Evolutionary conservation across 2,888 invertebrate species (phyloP), one percentile per base, ranked within the genome.

Genomic region (Mayetiola destructor): DNA sequence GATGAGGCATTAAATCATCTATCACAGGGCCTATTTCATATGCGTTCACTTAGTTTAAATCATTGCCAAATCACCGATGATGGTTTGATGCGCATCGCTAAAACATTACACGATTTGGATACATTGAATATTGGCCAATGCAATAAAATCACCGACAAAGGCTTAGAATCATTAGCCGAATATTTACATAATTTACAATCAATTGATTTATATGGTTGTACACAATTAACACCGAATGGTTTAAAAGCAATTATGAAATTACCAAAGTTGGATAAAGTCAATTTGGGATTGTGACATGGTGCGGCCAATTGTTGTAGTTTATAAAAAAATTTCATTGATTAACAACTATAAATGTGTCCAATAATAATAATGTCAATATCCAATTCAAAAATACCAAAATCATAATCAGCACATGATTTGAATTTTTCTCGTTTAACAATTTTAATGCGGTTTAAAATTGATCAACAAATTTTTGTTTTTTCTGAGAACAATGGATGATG

Each of bases 131-230:
- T 95, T 68, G 94, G 94, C 42, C 95, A 95, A 79, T 95, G 94
- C 74, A 84, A 82, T 62, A 78, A 85, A 61, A 82, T 95, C 62
- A 93, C 93, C 39, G 94, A 95, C 73, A 82, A 85, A 65, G 88
- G 91, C 3, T 75, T 95, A 56, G 79, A 81, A 60, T 81, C 84
- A 32, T 78, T 94, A 37, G 86, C 88, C 59, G 88, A 90, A 65
- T 84, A 87, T 64, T 78, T 93, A 65, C 80, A 80, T 62, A 82
- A 86, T 66, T 77, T 95, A 59, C 84, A 83, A 72, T 86, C 85
- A 67, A 92, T 95, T 75, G 95, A 95, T 77, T 78, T 95, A 67
- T 95, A 95, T 74, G 95, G 95, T 42, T 95, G 94, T 73, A 89
- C 90, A 61, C 83, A 85, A 70, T 85, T 94, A 66, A 88, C 91